Conservation (phyloP, 2,797 vertebrate genomes). For the Pantherophis vulpinus region DNA sequence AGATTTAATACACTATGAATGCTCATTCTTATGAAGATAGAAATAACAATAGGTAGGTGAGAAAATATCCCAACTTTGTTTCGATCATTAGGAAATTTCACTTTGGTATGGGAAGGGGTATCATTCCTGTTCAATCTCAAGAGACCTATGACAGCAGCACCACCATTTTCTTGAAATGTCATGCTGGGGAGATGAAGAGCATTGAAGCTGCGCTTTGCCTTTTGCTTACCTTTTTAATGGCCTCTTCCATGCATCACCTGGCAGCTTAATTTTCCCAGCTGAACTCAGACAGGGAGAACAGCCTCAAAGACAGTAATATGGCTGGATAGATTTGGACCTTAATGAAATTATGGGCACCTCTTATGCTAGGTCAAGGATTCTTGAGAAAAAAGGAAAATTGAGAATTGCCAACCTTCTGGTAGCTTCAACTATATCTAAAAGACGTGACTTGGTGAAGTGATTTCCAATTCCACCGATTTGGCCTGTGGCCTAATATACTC, state of each 20-base stretch:
- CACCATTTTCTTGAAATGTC: neutral
- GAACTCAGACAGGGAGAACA: neutral
- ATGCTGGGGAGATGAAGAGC: neutral
- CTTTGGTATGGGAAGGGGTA: neutral
- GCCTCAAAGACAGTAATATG: neutral
- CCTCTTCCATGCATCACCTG: neutral
- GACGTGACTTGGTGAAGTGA: neutral
- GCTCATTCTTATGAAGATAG: neutral
- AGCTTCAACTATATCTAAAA: neutral
- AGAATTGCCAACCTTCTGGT: neutral
- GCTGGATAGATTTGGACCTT: neutral
- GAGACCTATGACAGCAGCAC: neutral
- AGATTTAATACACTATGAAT: neutral
- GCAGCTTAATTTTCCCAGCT: neutral
- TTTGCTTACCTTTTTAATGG: neutral
- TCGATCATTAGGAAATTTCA: neutral
- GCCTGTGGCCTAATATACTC: neutral
- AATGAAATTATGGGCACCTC: neutral
- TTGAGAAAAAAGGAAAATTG: neutral
- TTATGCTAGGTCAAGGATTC: neutral
- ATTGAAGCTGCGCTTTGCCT: neutral
- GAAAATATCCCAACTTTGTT: neutral
- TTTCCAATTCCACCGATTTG: neutral
- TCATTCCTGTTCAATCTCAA: neutral
- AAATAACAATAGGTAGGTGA: neutral